Evolutionary conservation across 2,888 invertebrate species (phyloP), one percentile per base, ranked within the genome.

Genomic region (Listrodromus nycthemerus): DNA sequence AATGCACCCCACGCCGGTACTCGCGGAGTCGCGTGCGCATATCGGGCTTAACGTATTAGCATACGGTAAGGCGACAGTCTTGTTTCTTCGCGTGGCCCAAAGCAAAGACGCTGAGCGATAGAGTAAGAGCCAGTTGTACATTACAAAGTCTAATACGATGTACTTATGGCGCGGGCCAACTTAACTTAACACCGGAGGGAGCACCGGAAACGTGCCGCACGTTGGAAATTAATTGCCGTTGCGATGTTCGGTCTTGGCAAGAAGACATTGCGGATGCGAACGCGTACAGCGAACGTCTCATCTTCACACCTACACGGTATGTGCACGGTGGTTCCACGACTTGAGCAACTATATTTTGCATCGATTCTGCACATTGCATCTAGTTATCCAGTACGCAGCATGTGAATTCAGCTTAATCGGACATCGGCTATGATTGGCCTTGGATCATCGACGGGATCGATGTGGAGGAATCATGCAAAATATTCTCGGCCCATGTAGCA

Each of bases 141-240:
- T 91, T 91, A 89, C 86, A 90, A 89, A 91, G 90, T 90, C 89
- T 89, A 90, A 91, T 90, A 88, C 85, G 86, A 85, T 80, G 78
- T 81, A 81, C 80, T 77, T 83, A 80, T 75, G 81, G 61, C 58
- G 61, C 61, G 70, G 66, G 78, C 67, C 77, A 85, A 85, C 83
- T 85, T 75, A 75, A 83, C 80, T 70, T 79, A 79, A 83, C 80
- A 67, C 80, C 78, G 75, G 78, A 81, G 67, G 61, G 71, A 78
- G 75, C 77, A 71, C 83, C 81, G 81, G 81, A 83, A 85, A 81
- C 71, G 85, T 83, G 80, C 77, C 67, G 81, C 83, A 77, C 77
- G 80, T 83, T 83, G 78, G 78, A 83, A 85, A 85, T 85, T 83
- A 85, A 83, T 83, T 85, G 85, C 80, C 77, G 48, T 80, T 73